Evolutionary conservation across 2,888 invertebrate species (phyloP).

Genomic region (Taphrorychus bicolor): DNA sequence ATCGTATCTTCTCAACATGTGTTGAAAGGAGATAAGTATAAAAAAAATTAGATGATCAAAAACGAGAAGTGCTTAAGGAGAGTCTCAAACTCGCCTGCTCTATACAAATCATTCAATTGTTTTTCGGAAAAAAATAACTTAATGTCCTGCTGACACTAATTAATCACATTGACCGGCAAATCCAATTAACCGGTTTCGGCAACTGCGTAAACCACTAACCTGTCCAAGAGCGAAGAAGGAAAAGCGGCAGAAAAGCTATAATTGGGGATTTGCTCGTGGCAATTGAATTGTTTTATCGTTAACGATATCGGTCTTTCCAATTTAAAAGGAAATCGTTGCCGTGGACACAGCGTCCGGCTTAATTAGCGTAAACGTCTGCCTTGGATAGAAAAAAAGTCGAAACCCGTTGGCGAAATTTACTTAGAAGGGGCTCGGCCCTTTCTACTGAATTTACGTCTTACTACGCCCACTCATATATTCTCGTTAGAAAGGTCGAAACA

Average conservation of each 20-base stretch:
- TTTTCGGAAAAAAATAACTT: too few relatives aligned
- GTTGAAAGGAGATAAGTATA: too few relatives aligned
- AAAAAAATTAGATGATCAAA: too few relatives aligned
- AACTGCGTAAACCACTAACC: constrained; percentile 19
- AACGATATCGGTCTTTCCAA: constrained; percentile 8
- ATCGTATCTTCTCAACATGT: too few relatives aligned
- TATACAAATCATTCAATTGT: too few relatives aligned
- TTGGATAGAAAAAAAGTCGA: neutral
- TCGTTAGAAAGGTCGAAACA: constrained; percentile 12
- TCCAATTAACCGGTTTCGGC: constrained; percentile 16
- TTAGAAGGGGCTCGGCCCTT: neutral
- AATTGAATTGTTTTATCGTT: constrained; percentile 25
- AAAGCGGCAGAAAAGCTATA: constrained; percentile 25
- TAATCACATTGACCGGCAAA: neutral
- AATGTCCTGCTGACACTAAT: neutral
- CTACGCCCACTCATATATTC: constrained; percentile 12
- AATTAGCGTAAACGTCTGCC: neutral
- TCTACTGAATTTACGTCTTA: constrained; percentile 11
- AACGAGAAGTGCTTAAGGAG: too few relatives aligned
- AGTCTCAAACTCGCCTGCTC: too few relatives aligned
- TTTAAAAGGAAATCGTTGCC: constrained; percentile 10
- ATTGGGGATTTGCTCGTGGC: constrained; percentile 21
- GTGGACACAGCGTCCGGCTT: neutral
- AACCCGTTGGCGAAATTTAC: neutral
- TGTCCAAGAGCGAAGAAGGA: constrained; percentile 7